phyloP scores from a whole-genome alignment of 2,888 invertebrate genomes.

The Thymelicus sylvestris region DNA sequence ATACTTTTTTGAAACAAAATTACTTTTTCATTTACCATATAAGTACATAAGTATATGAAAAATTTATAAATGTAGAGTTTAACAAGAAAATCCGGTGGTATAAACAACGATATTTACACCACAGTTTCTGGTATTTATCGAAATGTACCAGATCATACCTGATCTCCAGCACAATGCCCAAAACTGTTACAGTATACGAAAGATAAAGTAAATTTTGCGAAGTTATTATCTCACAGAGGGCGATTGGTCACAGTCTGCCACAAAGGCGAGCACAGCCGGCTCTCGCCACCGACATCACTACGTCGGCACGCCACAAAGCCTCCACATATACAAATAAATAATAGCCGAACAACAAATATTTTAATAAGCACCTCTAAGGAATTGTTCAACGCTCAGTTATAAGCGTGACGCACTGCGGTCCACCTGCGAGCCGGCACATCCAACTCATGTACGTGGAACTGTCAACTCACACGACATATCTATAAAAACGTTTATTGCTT shows the following conservation, averaged over 20 bases:
- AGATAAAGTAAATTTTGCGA: constrained; percentile 64
- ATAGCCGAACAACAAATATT: constrained; percentile 83
- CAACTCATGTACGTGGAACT: background rate
- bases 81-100: no score
- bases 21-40: no score
- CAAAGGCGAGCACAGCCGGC: constrained; percentile 60
- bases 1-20: no score
- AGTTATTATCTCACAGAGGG: constrained; percentile 69
- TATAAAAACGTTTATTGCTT: constrained; percentile 34
- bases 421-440: constrained; percentile 43
- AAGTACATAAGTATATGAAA: no score
- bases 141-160: constrained; percentile 33
- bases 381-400: constrained; percentile 75
- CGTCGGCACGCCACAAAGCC: constrained; percentile 74
- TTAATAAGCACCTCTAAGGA: constrained; percentile 81
- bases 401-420: constrained; percentile 65
- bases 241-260: constrained; percentile 74
- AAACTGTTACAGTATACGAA: constrained; percentile 31
- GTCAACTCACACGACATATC: constrained; percentile 38
- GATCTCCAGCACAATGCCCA: constrained; percentile 13
- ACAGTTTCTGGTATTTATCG: background rate
- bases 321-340: constrained; percentile 81
- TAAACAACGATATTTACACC: no score
- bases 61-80: no score
- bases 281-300: constrained; percentile 58